A percentile compares a stretch with the other conserved stretches of the same genome.
Evolutionary conservation across 1,140 invertebrate genomes (phyloP).

Genomic region (Drosophila insularis): DNA sequence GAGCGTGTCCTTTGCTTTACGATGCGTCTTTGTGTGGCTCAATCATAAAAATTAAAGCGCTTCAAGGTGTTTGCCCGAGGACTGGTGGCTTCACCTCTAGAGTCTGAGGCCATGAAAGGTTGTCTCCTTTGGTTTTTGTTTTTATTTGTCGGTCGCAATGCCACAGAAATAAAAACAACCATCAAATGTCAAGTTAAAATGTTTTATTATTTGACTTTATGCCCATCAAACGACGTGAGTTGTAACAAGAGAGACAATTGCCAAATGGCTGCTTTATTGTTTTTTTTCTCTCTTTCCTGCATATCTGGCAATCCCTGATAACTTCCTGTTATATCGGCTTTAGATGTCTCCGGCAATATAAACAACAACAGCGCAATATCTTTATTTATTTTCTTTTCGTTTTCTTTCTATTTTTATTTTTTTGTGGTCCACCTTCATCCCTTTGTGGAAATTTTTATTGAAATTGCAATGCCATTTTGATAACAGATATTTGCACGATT

Average conservation of each 20-base stretch:
- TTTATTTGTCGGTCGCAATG: constrained; percentile 76
- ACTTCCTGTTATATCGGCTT: constrained; percentile 44
- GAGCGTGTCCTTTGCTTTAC: constrained; percentile 48
- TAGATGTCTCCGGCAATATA: constrained; percentile 62
- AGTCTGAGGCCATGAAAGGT: background rate
- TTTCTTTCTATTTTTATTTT: background rate
- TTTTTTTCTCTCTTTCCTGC: constrained; percentile 37
- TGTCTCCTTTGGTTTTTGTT: constrained; percentile 50
- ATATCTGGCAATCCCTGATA: constrained; percentile 53
- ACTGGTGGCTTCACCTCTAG: constrained; percentile 19
- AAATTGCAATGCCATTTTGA: constrained; percentile 67
- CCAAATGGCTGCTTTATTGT: constrained; percentile 69
- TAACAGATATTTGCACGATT: constrained; percentile 8
- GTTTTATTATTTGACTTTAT: constrained; percentile 78
- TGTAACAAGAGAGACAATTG: constrained; percentile 65
- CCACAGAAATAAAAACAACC: constrained; percentile 72
- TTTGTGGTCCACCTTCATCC: background rate
- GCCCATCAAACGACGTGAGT: constrained; percentile 52
- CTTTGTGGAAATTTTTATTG: constrained; percentile 64
- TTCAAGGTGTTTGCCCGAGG: constrained; percentile 62
- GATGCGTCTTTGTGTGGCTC: constrained; percentile 37
- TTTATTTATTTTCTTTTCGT: constrained; percentile 16
- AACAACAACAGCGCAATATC: constrained; percentile 69
- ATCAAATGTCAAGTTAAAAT: constrained; percentile 79
- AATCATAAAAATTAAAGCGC: constrained; percentile 77